A percentile compares a stretch with the other conserved stretches of the same genome.
Evolutionary conservation across 1,140 invertebrate genomes (phyloP).

Genomic region (Papilio polyxenes): DNA sequence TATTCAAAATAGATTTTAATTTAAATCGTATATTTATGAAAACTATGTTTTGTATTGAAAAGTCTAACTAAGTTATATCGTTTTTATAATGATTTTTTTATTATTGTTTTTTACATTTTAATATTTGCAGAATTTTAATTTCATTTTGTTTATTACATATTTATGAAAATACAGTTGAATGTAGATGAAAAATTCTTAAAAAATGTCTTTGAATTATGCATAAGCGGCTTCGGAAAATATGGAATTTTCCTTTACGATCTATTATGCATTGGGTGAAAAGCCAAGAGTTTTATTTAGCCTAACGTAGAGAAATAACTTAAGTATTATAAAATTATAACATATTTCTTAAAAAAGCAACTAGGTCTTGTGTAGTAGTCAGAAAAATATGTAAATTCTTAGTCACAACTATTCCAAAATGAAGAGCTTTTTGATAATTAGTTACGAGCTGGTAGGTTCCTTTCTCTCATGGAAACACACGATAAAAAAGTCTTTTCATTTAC

Average conservation of each 20-base stretch:
- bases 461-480: too few species aligned
- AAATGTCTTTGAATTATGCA: neutral
- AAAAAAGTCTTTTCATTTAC: too few species aligned
- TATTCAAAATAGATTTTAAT: neutral
- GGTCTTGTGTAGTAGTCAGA: too few species aligned
- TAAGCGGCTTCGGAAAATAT: neutral
- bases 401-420: too few species aligned
- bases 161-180: neutral
- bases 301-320: neutral
- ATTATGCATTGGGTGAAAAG: conserved; percentile 7
- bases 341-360: too few species aligned
- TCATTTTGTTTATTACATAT: neutral
- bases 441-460: too few species aligned
- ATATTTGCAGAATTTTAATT: neutral
- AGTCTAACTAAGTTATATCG: too few species aligned
- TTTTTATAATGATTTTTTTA: too few species aligned
- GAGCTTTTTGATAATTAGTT: too few species aligned
- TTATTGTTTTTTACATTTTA: neutral
- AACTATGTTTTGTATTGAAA: too few species aligned
- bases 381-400: too few species aligned
- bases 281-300: conserved; percentile 1
- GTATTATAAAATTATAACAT: neutral
- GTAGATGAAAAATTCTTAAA: neutral
- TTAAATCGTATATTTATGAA: too few species aligned
- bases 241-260: neutral